Base-by-base conservation (phyloP, 1,140 invertebrate species). In the Teleogryllus occipitalis region DNA sequence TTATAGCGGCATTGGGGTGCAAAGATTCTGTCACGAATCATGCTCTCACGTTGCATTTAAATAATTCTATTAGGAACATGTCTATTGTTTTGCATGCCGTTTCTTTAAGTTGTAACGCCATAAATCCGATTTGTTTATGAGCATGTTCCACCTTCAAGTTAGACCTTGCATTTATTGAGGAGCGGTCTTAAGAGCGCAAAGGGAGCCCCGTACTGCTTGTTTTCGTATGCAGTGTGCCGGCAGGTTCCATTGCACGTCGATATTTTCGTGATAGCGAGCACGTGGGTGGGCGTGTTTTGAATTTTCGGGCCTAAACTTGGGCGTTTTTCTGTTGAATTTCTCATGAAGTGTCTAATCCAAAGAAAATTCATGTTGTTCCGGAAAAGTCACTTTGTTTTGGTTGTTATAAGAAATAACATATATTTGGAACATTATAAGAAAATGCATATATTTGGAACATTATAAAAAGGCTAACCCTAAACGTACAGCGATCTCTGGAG, bases 51-150 rank as follows among this genome's bases (percentile, higher is more conserved):
- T 65, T 65, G 18, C 54, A 65, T 65, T 65, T 65, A 65, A 65
- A 65, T 65, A 65, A 65, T 65, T 65, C 54, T 65, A 65, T 65
- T 65, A 65, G 54, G 18, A 18, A 65, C 54, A 65, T 18, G 54
- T 65, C 54, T 65, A 18, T 65, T 65, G 54, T 65, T 65, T 65
- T 65, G 54, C 54, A 65, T 65, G 54, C 54, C 54, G 54, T 65
- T 65, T 65, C 54, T 65, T 65, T 65, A 65, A 65, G 54, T 65
- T 65, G 54, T 65, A 65, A 18, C 54, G 54, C 54, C 54, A 65
- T 65, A 65, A 65, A 65, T 65, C 54, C 54, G 54, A 65, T 65
- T 65, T 65, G 54, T 65, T 65, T 65, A 65, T 65, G 54, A 65
- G 54, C 54, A 65, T 65, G 54, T 65, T 65, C 54, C 54, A 65